Base-by-base conservation (phyloP, 2,113 vertebrate genomes). In the Fregetta grallaria region DNA sequence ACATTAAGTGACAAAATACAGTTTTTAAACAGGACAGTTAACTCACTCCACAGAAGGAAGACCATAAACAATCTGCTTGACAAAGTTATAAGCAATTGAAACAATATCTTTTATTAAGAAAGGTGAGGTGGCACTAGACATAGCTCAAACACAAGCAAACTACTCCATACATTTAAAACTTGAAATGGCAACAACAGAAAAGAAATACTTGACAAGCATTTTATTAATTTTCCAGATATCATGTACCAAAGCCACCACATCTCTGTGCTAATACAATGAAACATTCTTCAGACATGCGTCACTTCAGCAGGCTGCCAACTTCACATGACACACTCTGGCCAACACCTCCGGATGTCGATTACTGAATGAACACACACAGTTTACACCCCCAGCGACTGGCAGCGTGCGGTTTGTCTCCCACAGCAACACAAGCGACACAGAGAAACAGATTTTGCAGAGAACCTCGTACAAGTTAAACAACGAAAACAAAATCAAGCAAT, bases 241-340 rank as follows among this genome's bases (percentile, higher is more conserved):
- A 3, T 7, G 66, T 11, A 52, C 67, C 75, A 55, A 90, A 71
- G 13, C 49, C 9, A 8, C 45, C 86, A 49, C n/a, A 56, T 78
- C 73, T 67, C 90, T 38, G 63, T 14, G 83, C 81, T 85, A 76
- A 90, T 9, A 50, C 52, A 77, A 93, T 16, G 56, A 50, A 94
- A 63, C 92, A 93, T 91, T 97, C 94, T 59, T 84, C 80, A 92
- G 91, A n/a, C 59, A 10, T 67, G 86, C 15, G 75, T 96, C 95
- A 97, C 66, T 12, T 8, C 4, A 91, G 74, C 71, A 76, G 44
- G 53, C 77, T n/a, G 77, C 93, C 97, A 97, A 26, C 55, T 70
- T 44, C 63, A 42, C 66, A 27, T 11, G 81, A 92, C 9, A 12
- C 86, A 49, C 22, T 13, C 22, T 9, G 4, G 83, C 87, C 92